phyloP scores from a whole-genome alignment of 53 echinoderm and acorn worm species.

The Holothuria leucospilota region DNA sequence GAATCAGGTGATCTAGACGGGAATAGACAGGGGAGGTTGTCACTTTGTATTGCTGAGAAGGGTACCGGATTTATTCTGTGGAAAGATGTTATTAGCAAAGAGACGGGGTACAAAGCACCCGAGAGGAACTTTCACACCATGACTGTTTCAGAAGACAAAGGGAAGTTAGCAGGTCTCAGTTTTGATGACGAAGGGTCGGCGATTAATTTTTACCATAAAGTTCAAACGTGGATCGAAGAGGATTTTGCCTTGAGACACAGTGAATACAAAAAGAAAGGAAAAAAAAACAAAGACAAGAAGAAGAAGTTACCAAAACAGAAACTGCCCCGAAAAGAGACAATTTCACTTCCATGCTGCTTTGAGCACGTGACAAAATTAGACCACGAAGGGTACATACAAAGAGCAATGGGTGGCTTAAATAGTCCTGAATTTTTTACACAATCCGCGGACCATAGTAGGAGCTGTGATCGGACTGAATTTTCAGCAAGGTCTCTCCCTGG shows the following conservation, averaged over 20 bases:
- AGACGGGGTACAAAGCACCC: slow-evolving; percentile 85
- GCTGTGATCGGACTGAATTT: slow-evolving; percentile 18
- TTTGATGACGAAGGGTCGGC: slow-evolving; percentile 90
- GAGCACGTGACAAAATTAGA: slow-evolving; percentile 96
- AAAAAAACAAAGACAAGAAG: slow-evolving; percentile 84
- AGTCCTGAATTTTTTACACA: slow-evolving; percentile 32
- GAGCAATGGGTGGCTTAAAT: slow-evolving; percentile 50
- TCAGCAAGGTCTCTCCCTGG: slow-evolving; percentile 17
- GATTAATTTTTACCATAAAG: slow-evolving; percentile 71
- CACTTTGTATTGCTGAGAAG: slow-evolving; percentile 87
- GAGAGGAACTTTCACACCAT: slow-evolving; percentile 94
- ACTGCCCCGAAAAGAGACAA: slow-evolving; percentile 81
- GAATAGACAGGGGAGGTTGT: slow-evolving; percentile 63
- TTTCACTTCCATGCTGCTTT: slow-evolving; percentile 95
- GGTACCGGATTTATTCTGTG: slow-evolving; percentile 94
- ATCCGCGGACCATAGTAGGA: slow-evolving; percentile 24
- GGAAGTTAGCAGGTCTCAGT: slow-evolving; percentile 86
- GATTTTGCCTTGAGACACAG: slow-evolving; percentile 53
- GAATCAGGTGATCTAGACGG: slow-evolving; percentile 65
- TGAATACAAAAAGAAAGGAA: slow-evolving; percentile 60
- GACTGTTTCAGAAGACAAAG: slow-evolving; percentile 62
- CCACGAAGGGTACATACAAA: slow-evolving; percentile 70
- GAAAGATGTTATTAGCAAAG: slow-evolving; percentile 75
- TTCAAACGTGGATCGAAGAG: slow-evolving; percentile 77
- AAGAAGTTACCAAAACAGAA: slow-evolving; percentile 66